Evolutionary conservation across 2,113 vertebrate genomes (phyloP).

Genomic region (Stegostoma tigrinum): DNA sequence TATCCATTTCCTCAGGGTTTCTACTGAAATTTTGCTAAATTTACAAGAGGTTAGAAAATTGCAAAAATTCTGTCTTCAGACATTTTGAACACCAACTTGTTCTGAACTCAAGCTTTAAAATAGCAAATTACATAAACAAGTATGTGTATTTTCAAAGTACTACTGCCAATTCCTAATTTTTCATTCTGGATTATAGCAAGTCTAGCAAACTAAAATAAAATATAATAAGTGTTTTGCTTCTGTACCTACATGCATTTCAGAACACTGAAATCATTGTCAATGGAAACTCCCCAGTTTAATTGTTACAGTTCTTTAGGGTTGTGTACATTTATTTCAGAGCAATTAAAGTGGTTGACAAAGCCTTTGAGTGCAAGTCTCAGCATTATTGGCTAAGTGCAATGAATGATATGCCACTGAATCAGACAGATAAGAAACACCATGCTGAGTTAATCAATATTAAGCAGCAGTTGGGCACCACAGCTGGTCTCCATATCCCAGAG

Average conservation of each 20-base stretch:
- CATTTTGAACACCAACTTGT: background rate
- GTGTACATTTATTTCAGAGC: background rate
- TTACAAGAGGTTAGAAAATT: background rate
- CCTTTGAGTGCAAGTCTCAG: background rate
- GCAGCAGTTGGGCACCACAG: background rate
- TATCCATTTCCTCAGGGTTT: background rate
- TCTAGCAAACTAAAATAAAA: background rate
- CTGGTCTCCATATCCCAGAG: background rate
- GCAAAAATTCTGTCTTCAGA: background rate
- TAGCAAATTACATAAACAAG: background rate
- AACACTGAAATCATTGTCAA: background rate
- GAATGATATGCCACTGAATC: background rate
- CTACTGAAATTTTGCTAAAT: background rate
- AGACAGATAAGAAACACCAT: background rate
- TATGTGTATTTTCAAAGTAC: background rate
- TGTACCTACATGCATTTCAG: background rate
- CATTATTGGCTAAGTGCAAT: background rate
- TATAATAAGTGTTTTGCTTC: background rate
- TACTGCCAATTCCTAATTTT: background rate
- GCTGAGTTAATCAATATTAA: conserved; percentile 23
- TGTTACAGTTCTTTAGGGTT: background rate
- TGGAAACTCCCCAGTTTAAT: background rate
- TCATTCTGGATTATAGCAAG: background rate
- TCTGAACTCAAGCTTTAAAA: background rate
- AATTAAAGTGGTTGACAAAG: background rate